phyloP scores from a whole-genome alignment of 2,797 vertebrate genomes.

The Fringilla coelebs region DNA sequence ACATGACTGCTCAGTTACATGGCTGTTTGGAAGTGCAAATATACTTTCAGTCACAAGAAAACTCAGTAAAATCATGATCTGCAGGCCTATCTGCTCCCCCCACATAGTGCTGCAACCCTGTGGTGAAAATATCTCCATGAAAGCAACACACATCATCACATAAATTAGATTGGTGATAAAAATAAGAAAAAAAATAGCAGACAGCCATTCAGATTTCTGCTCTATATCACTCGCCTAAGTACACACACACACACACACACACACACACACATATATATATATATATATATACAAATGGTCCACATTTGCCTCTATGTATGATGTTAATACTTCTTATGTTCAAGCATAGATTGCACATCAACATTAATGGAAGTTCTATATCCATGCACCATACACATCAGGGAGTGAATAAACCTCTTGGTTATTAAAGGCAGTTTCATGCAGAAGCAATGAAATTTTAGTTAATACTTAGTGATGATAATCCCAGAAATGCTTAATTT shows the following conservation, averaged over 20 bases:
- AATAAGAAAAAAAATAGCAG: not conserved
- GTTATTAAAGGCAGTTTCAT: constrained; percentile 26
- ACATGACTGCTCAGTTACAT: not conserved
- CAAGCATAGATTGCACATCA: not conserved
- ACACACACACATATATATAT: no score
- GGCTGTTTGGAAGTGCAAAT: not conserved
- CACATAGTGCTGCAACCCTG: not conserved
- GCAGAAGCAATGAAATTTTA: constrained; percentile 35
- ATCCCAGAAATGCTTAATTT: constrained; percentile 40
- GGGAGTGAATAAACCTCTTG: not conserved
- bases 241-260: not conserved
- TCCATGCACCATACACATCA: not conserved
- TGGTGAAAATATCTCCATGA: not conserved
- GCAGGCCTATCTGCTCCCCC: not conserved
- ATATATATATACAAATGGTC: not conserved
- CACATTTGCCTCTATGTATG: not conserved
- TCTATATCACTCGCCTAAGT: not conserved
- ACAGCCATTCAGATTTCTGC: not conserved
- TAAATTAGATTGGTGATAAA: not conserved
- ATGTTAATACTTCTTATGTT: constrained; percentile 23
- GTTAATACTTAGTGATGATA: constrained; percentile 14
- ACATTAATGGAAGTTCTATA: constrained; percentile 1
- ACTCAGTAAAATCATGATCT: not conserved
- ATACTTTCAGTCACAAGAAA: not conserved
- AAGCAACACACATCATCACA: not conserved